Evolutionary conservation across 2,113 vertebrate species (phyloP).

Genomic region (Elgaria multicarinata): DNA sequence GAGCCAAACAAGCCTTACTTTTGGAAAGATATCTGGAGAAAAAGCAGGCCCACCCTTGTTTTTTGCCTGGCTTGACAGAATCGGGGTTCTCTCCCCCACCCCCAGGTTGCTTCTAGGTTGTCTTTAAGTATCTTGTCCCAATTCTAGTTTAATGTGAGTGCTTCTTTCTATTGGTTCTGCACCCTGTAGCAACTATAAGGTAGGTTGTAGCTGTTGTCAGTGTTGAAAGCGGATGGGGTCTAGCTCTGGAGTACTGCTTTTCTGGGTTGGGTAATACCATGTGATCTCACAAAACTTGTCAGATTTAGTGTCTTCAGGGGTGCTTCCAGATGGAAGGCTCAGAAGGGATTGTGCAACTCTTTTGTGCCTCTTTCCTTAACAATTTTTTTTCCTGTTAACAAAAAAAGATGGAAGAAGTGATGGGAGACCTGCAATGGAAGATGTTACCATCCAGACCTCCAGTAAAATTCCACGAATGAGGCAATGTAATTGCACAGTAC

Average conservation of each 20-base stretch:
- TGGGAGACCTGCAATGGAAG: too few relatives aligned
- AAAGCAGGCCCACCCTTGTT: neutral
- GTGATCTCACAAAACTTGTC: neutral
- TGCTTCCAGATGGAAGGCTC: too few relatives aligned
- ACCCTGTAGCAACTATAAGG: neutral
- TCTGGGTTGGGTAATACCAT: neutral
- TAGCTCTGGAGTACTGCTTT: neutral
- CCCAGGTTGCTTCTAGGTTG: too few relatives aligned
- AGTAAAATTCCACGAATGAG: too few relatives aligned
- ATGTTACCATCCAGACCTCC: too few relatives aligned
- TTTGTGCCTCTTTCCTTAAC: too few relatives aligned
- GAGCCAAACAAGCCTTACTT: neutral
- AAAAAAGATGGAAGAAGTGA: too few relatives aligned
- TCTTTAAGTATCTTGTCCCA: neutral
- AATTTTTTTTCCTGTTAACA: too few relatives aligned
- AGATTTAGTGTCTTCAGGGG: neutral
- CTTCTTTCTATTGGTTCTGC: neutral
- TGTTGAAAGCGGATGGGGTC: neutral
- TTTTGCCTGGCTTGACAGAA: neutral
- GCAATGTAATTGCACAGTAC: too few relatives aligned
- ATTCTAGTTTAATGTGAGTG: neutral
- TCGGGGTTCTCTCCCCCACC: neutral
- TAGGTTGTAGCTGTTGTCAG: neutral
- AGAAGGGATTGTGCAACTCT: too few relatives aligned
- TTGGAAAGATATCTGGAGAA: neutral